Evolutionary conservation across 1,140 invertebrate species (phyloP), one percentile per base, ranked within the genome.

Genomic region (Tachypleus tridentatus): DNA sequence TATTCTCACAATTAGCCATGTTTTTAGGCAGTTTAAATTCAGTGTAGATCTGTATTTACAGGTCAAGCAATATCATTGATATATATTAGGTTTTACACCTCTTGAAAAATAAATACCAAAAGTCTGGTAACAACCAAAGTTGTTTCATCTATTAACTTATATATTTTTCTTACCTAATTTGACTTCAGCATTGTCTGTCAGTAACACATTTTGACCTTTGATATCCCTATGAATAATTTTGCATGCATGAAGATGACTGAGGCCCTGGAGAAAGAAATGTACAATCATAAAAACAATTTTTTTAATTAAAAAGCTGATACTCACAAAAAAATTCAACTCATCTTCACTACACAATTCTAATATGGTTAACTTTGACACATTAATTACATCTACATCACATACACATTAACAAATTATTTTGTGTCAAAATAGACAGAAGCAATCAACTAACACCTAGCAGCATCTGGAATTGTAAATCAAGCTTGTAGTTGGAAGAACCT

Each of bases 221-320:
- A 99, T 99, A 79, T 99, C 97, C 76, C 97, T 84, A 79, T 99
- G 97, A 74, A 99, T 99, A 59, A 99, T 94, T 85, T 97, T 98
- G 78, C 97, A 98, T 71, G 87, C 87, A 80, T 99, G 97, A 70
- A 99, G 85, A 83, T 99, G 97, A 75, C 89, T 91, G 56, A 99
- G 83, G 72, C 96, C 97, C 76, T 96, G 29, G 29, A 29, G 29
- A 29, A 29, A 29, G 29, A 29, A 29, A 29, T 29, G 29, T 29
- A 29, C 29, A 29, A 29, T 29, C 29, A 29, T 29, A 1, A 29
- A 29, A 29, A 29, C 29, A 29, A 1, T 29, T 29, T 29, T 29
- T 29, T 29, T 29, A 29, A 29, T 29, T 29, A 29, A 29, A 29
- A 29, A 29, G 29, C 29, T 29, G 29, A 29, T 2, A 29, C 29